phyloP scores from a whole-genome alignment of 1,140 invertebrate species.

The Metopolophium dirhodum region DNA sequence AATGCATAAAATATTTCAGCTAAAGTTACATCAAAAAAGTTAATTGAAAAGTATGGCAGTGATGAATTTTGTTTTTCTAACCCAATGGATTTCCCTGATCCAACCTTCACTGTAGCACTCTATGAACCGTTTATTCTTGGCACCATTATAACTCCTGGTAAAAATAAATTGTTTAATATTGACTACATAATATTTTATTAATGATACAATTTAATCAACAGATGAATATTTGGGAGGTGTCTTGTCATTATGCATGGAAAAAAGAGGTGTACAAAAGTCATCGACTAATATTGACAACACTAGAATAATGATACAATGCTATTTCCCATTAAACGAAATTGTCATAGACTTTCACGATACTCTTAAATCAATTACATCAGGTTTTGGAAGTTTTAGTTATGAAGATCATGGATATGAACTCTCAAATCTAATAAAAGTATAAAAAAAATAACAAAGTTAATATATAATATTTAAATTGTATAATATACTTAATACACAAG shows the following conservation, averaged over 20 bases:
- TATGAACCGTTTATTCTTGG: slow-evolving; percentile 85
- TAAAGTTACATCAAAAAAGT: slow-evolving; percentile 72
- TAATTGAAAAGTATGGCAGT: slow-evolving; percentile 73
- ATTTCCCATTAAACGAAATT: slow-evolving; percentile 91
- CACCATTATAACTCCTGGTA: slow-evolving; percentile 67
- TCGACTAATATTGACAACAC: slow-evolving; percentile 82
- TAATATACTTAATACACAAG: neutral
- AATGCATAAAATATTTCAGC: slow-evolving; percentile 64
- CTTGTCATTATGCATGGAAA: slow-evolving; percentile 76
- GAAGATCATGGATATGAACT: slow-evolving; percentile 70
- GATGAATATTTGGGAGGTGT: slow-evolving; percentile 75
- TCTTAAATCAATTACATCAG: slow-evolving; percentile 87
- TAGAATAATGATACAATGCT: slow-evolving; percentile 80
- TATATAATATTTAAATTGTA: neutral
- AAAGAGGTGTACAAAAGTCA: slow-evolving; percentile 78
- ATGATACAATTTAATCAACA: slow-evolving; percentile 61
- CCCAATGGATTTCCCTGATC: slow-evolving; percentile 80
- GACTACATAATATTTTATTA: neutral
- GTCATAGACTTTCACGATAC: slow-evolving; percentile 94
- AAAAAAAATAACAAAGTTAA: neutral
- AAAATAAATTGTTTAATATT: slow-evolving; percentile 64
- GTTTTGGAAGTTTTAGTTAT: slow-evolving; percentile 98
- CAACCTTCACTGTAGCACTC: slow-evolving; percentile 73
- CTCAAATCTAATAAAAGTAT: slow-evolving; percentile 66
- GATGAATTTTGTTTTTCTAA: slow-evolving; percentile 82